A percentile compares a stretch with the other conserved stretches of the same genome.
Conservation (phyloP, 2,888 invertebrate species). For the Eristalis intricaria region DNA sequence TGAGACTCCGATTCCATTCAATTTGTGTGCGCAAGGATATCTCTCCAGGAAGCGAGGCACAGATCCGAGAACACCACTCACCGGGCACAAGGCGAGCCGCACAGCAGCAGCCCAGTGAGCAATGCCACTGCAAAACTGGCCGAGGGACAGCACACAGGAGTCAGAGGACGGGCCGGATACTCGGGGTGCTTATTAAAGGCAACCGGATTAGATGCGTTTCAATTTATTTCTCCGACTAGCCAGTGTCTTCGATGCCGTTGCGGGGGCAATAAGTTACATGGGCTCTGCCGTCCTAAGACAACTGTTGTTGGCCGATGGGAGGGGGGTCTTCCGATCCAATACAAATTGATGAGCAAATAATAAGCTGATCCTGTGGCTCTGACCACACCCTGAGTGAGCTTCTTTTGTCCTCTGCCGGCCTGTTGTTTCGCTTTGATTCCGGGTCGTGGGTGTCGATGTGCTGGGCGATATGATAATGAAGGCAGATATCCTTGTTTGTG, state of each 20-base stretch:
- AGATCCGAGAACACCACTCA: constrained; percentile 31
- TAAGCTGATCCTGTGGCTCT: constrained; percentile 67
- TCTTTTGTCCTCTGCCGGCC: constrained; percentile 40
- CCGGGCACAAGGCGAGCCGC: constrained; percentile 6
- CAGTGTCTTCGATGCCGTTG: constrained; percentile 39
- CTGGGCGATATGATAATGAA: constrained; percentile 24
- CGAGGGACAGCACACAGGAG: neutral
- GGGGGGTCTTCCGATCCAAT: constrained; percentile 51
- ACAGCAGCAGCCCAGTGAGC: constrained; percentile 17
- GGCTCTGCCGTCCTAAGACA: constrained; percentile 51
- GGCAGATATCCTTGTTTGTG: constrained; percentile 39
- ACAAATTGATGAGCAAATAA: constrained; percentile 71
- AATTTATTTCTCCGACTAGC: constrained; percentile 51
- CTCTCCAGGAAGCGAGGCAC: constrained; percentile 37
- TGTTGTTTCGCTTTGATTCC: constrained; percentile 1
- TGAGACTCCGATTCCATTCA: constrained; percentile 62
- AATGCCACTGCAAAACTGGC: neutral
- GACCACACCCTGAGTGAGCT: constrained; percentile 47
- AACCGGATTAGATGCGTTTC: constrained; percentile 67
- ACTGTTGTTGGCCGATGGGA: constrained; percentile 26
- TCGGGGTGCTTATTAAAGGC: constrained; percentile 38
- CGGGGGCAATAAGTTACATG: constrained; percentile 50
- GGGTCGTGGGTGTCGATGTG: constrained; percentile 12
- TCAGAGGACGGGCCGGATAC: neutral
- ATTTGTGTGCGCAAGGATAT: constrained; percentile 59